These are phyloP conservation scores for Strigops habroptila DNA, from an alignment of 2,113 vertebrate species.

Conservation along the genomic window DNA sequence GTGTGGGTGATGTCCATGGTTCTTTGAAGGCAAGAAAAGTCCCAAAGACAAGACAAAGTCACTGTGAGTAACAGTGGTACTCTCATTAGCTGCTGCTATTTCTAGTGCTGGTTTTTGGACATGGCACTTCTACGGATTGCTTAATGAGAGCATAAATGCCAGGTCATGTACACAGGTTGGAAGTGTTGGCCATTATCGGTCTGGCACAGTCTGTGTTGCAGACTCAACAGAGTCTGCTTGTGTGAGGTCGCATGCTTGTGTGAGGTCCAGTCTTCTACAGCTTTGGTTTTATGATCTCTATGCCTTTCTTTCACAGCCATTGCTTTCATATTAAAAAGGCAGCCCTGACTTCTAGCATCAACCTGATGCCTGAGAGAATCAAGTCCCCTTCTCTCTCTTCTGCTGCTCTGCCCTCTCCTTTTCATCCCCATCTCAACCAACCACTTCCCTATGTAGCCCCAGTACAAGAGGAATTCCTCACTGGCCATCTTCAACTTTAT, in stretches of 20 bases:
- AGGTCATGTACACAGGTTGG: neutral
- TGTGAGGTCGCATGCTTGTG: accelerated
- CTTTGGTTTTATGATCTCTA: neutral
- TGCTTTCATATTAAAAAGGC: neutral
- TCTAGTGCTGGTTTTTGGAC: neutral
- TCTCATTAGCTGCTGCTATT: neutral
- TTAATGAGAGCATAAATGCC: neutral
- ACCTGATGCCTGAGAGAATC: neutral
- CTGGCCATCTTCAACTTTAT: neutral
- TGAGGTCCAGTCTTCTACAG: neutral
- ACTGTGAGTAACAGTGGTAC: neutral
- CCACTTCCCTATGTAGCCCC: neutral
- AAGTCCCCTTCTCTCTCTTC: neutral
- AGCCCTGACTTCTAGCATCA: neutral
- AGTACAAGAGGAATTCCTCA: neutral
- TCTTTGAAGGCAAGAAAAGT: neutral
- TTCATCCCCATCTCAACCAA: neutral
- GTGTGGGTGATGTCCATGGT: neutral
- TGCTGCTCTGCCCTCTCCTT: neutral
- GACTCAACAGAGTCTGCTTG: neutral
- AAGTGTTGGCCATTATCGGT: neutral
- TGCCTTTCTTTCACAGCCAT: neutral
- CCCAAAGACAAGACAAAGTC: neutral
- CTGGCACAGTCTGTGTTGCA: neutral
- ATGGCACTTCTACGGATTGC: neutral